phyloP scores from a whole-genome alignment of 2,888 invertebrate species.

The Serripes groenlandicus region DNA sequence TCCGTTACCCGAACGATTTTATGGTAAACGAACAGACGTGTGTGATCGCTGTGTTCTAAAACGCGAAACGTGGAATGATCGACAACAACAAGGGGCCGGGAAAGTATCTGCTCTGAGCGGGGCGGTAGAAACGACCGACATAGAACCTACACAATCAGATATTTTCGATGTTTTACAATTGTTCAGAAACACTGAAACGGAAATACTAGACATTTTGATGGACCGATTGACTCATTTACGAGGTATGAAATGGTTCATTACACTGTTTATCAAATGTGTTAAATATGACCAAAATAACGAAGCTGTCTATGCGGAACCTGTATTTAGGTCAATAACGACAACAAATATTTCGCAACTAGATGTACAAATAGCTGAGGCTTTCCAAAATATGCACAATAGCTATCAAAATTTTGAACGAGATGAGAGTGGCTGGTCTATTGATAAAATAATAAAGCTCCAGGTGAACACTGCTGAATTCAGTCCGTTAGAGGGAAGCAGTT shows the following conservation, averaged over 20 bases:
- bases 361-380: constrained; percentile 38
- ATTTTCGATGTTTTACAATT: too few relatives aligned
- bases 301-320: not conserved
- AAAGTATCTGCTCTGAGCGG: too few relatives aligned
- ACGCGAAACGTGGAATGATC: too few relatives aligned
- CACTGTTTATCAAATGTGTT: constrained; percentile 46
- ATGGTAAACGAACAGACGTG: too few relatives aligned
- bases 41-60: too few relatives aligned
- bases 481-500: constrained; percentile 34
- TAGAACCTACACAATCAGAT: too few relatives aligned
- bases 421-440: constrained; percentile 41
- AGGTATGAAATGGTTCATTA: constrained; percentile 50
- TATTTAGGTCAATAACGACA: constrained; percentile 41
- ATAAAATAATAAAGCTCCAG: constrained; percentile 34
- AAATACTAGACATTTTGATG: constrained; percentile 14
- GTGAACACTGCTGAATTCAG: constrained; percentile 37
- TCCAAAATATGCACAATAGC: constrained; percentile 39
- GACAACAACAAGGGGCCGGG: too few relatives aligned
- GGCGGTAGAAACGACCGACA: too few relatives aligned
- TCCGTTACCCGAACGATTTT: too few relatives aligned
- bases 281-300: constrained; percentile 35
- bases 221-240: not conserved
- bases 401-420: constrained; percentile 37
- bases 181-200: constrained; percentile 17
- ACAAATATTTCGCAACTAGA: not conserved